A percentile compares a stretch with the other conserved stretches of the same genome.
Conservation (phyloP, 1,140 invertebrate species). For the Drepana arcuata region DNA sequence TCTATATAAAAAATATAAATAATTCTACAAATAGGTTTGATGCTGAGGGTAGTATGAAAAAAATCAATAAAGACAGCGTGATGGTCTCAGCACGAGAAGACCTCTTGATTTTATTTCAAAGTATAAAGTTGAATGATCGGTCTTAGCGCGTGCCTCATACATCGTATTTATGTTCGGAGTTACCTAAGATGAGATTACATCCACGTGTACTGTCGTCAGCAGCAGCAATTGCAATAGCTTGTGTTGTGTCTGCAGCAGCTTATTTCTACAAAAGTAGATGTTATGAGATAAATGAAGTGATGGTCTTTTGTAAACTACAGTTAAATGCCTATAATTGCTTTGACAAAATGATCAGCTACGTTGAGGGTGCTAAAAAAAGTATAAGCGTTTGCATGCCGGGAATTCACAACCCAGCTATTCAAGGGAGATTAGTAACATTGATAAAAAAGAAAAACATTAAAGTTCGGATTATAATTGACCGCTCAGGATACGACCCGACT, state of each 20-base stretch:
- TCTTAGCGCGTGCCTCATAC: conserved; percentile 22
- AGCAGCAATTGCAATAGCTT: conserved; percentile 47
- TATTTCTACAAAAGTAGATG: conserved; percentile 53
- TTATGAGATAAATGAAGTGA: conserved; percentile 58
- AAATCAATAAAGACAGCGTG: conserved; percentile 8
- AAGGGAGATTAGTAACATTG: conserved; percentile 42
- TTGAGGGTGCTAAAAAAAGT: conserved; percentile 42
- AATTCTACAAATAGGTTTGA: too few species aligned
- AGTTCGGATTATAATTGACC: conserved; percentile 51
- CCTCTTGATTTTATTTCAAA: conserved; percentile 52
- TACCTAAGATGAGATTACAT: conserved; percentile 59
- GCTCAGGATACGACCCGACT: conserved; percentile 44
- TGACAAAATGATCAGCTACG: conserved; percentile 55
- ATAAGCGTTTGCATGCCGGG: conserved; percentile 60
- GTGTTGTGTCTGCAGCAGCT: conserved; percentile 51
- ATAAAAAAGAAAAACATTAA: conserved; percentile 48
- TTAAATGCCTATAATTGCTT: conserved; percentile 57
- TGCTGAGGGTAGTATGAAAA: conserved; percentile 35
- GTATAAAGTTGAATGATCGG: conserved; percentile 45
- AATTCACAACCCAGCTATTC: conserved; percentile 59
- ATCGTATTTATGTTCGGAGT: conserved; percentile 45
- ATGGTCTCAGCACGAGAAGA: conserved; percentile 19
- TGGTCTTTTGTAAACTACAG: conserved; percentile 64
- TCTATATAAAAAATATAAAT: neutral
- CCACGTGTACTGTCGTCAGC: conserved; percentile 44